A percentile compares a stretch with the other conserved stretches of the same genome.
These are phyloP conservation scores for Macrotis lagotis DNA, from an alignment of 2,113 vertebrate genomes.

Conservation along the genomic window DNA sequence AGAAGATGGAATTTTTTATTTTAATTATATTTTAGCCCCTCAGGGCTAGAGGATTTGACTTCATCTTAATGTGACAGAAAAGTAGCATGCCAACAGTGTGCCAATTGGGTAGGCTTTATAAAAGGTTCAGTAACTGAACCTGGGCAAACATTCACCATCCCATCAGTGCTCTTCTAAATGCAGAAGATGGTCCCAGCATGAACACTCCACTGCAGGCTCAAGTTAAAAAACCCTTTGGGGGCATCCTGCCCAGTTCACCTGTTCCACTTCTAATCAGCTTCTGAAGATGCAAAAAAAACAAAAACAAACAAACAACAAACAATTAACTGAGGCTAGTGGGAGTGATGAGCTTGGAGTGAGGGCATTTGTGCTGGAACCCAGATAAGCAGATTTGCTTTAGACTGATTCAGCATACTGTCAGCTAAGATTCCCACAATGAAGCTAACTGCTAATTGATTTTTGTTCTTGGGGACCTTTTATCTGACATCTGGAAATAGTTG, in stretches of 20 bases:
- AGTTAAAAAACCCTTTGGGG: neutral
- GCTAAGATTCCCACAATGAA: neutral
- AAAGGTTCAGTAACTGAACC: neutral
- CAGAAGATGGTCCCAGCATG: neutral
- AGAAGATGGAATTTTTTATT: too few species aligned
- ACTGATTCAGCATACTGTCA: neutral
- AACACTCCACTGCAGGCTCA: neutral
- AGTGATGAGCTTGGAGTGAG: neutral
- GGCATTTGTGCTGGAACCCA: neutral
- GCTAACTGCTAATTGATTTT: neutral
- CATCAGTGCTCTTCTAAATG: accelerated
- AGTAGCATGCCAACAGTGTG: neutral
- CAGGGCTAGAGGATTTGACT: neutral
- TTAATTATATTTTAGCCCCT: neutral
- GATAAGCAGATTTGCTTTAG: neutral
- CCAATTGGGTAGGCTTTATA: neutral
- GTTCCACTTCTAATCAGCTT: neutral
- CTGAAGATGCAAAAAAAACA: neutral
- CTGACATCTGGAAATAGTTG: neutral
- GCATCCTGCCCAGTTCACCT: neutral
- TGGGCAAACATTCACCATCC: neutral
- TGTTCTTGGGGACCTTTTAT: neutral
- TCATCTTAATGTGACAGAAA: neutral
- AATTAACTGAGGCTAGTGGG: neutral
- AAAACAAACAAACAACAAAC: too few species aligned